Base-by-base conservation (phyloP, 2,888 invertebrate genomes). In the Sesia bembeciformis region DNA sequence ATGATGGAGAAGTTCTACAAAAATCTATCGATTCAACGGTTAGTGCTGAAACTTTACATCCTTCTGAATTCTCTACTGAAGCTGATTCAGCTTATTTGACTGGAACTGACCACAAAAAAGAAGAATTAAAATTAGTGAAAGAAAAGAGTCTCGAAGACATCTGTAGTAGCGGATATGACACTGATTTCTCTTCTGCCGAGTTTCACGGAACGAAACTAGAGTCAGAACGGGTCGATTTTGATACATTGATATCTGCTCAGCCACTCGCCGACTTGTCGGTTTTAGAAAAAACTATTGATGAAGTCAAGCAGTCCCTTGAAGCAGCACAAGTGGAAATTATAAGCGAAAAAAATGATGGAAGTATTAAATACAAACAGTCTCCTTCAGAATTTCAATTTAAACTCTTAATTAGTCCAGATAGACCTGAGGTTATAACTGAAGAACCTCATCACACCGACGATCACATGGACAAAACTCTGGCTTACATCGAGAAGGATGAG, bases 301-400 rank as follows among this genome's bases (percentile, higher is more conserved):
- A 94, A 84, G 93, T 93, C 50, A 92, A 94, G 68, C 93, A 94
- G 68, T 93, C 93, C 38, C 77, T 94, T 57, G 93, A 94, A 79
- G 92, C 93, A 51, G 93, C 93, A 0, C 93, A 93, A 75, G 93
- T 91, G 63, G 93, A 93, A 78, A 90, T 94, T 4, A 93, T 93
- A 55, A 93, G 92, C 67, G 90, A 91, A 59, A 91, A 91, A 72
- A 90, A 81, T 65, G 92, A 93, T 61, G 91, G 93, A 5, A 93
- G 91, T 60, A 91, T 91, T 53, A 92, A 92, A 69, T 92, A 92
- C 62, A 93, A 94, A 65, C 93, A 94, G 62, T 93, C 94, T 0
- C 93, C 94, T 3, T 93, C 93, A 2, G 94, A 94, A 72, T 94
- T 94, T 67, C 93, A 94, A 68, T 93, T 94, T 55, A 93, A 92